These are phyloP conservation scores for Dioctria rufipes DNA, from an alignment of 2,888 invertebrate genomes.

Conservation along the genomic window DNA sequence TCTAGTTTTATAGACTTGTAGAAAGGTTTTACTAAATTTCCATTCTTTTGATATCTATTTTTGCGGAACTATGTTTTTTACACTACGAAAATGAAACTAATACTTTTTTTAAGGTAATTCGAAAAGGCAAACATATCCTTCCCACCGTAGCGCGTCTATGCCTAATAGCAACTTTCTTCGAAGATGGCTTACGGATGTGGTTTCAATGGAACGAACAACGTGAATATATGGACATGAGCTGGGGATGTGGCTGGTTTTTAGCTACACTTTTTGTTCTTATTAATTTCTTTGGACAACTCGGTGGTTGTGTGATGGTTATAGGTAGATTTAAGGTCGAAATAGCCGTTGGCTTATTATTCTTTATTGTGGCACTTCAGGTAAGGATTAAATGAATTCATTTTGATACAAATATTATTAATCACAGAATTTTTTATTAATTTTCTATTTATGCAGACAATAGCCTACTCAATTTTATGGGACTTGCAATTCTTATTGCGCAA, in stretches of 20 bases:
- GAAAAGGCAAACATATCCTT: conserved; percentile 91
- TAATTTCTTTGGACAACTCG: conserved; percentile 96
- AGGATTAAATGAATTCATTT: conserved; percentile 60
- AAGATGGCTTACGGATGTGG: conserved; percentile 99
- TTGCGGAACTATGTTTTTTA: too few species aligned
- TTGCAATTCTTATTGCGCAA: conserved; percentile 96
- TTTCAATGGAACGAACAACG: conserved; percentile 98
- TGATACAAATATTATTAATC: conserved; percentile 27
- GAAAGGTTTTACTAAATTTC: too few species aligned
- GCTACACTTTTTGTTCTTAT: conserved; percentile 95
- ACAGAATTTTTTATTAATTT: neutral
- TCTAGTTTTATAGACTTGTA: too few species aligned
- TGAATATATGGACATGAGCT: conserved; percentile 97
- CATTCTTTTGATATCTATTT: too few species aligned
- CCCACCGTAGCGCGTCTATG: conserved; percentile 97
- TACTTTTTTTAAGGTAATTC: conserved; percentile 80
- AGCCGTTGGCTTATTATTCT: conserved; percentile 93
- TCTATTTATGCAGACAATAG: conserved; percentile 80
- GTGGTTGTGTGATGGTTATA: conserved; percentile 97
- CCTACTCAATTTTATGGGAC: conserved; percentile 99
- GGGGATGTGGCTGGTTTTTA: conserved; percentile 95
- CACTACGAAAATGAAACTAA: too few species aligned
- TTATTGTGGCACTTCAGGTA: conserved; percentile 96
- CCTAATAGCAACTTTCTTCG: conserved; percentile 98
- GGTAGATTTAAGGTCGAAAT: conserved; percentile 91